Conservation (phyloP, 37 sponge, comb jelly and placozoan genomes). For the Ianthella basta region DNA sequence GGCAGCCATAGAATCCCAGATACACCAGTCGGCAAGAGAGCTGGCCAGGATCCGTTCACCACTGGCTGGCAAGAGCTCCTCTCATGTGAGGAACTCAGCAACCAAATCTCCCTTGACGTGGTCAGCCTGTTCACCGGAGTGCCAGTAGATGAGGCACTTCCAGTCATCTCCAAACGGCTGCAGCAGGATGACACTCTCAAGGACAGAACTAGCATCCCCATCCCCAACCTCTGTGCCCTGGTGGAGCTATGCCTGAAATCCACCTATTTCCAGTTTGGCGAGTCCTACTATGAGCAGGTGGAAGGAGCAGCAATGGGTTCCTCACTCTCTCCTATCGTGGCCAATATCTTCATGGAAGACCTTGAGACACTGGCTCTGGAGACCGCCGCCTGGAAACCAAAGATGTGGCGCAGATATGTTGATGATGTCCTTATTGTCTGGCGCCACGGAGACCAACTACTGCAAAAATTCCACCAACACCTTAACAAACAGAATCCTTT, state of each 20-base stretch:
- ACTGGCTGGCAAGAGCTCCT: no score
- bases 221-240: neutral
- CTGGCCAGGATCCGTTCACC: no score
- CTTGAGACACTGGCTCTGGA: neutral
- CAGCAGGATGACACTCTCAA: neutral
- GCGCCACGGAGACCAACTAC: neutral
- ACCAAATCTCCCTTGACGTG: neutral
- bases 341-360: slow-evolving; percentile 23
- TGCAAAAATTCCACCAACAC: slow-evolving; percentile 7
- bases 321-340: slow-evolving; percentile 26
- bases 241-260: neutral
- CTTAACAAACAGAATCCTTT: neutral
- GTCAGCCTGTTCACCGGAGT: slow-evolving; percentile 17
- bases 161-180: neutral
- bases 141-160: neutral
- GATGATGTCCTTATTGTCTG: slow-evolving; percentile 6
- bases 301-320: slow-evolving; percentile 38
- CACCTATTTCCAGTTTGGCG: slow-evolving; percentile 9
- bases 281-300: slow-evolving; percentile 23
- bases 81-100: no score
- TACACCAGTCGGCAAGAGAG: no score
- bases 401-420: slow-evolving; percentile 12
- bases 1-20: no score
- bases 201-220: slow-evolving; percentile 10
- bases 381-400: neutral